phyloP scores from a whole-genome alignment of 2,113 vertebrate genomes.

The Neodontobutis hainanensis region DNA sequence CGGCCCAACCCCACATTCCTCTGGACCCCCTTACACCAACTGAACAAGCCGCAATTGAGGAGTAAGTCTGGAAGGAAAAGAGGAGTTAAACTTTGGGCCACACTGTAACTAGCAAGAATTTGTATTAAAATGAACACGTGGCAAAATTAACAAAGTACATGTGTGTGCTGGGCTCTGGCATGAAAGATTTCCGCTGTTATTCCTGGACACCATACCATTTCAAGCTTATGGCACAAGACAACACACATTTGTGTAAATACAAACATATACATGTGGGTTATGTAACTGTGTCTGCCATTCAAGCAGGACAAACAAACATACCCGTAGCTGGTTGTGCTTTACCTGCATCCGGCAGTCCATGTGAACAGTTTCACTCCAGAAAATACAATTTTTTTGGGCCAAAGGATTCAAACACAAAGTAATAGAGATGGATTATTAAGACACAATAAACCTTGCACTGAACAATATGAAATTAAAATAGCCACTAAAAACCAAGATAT shows the following conservation, averaged over 20 bases:
- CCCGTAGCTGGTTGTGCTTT: conserved; percentile 21
- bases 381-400: conserved; percentile 6
- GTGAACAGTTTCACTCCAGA: conserved; percentile 9
- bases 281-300: conserved; percentile 51
- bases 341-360: conserved; percentile 19
- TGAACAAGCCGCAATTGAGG: conserved; percentile 71
- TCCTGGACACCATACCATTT: conserved; percentile 54
- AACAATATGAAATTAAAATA: neutral
- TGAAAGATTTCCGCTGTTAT: conserved; percentile 57
- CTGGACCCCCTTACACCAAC: conserved; percentile 29
- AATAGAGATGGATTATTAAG: neutral
- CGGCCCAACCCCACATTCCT: conserved; percentile 62
- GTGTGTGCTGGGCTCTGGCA: conserved; percentile 23
- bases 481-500: neutral
- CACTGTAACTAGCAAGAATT: conserved; percentile 61
- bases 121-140: conserved; percentile 44
- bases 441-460: neutral
- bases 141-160: conserved; percentile 30
- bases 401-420: neutral
- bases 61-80: conserved; percentile 30
- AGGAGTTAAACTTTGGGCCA: conserved; percentile 32
- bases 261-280: conserved; percentile 46
- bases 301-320: conserved; percentile 31
- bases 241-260: conserved; percentile 4
- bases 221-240: conserved; percentile 33